Evolutionary conservation across 2,113 vertebrate genomes (phyloP).

Genomic region (Channa argus): DNA sequence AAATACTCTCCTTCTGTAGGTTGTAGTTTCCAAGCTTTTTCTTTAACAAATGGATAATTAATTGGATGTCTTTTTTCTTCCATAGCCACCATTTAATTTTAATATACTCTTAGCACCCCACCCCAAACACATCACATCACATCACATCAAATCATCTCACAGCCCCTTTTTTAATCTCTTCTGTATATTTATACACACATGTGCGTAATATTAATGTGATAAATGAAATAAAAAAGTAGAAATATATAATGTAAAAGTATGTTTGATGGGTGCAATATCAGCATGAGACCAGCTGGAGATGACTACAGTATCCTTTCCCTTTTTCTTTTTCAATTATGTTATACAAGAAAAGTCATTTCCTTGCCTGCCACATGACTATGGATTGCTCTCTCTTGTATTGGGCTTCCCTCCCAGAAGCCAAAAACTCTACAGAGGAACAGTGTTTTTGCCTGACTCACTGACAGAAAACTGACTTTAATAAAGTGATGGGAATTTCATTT

Average conservation of each 20-base stretch:
- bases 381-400: slow-evolving; percentile 42
- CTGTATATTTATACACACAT: slow-evolving; percentile 34
- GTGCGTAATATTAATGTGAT: slow-evolving; percentile 67
- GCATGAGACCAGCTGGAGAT: slow-evolving; percentile 52
- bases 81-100: not conserved
- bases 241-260: slow-evolving; percentile 32
- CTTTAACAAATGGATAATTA: not conserved
- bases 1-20: not conserved
- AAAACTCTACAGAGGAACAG: slow-evolving; percentile 22
- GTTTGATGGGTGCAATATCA: slow-evolving; percentile 70
- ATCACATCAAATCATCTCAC: slow-evolving; percentile 62
- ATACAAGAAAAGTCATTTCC: slow-evolving; percentile 59
- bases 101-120: slow-evolving; percentile 11
- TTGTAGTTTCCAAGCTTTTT: not conserved
- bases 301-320: slow-evolving; percentile 48
- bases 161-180: slow-evolving; percentile 16
- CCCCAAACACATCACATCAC: slow-evolving; percentile 37
- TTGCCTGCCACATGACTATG: slow-evolving; percentile 55
- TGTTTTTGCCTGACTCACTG: slow-evolving; percentile 42
- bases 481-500: slow-evolving; percentile 57
- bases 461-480: slow-evolving; percentile 61
- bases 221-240: slow-evolving; percentile 54
- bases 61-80: slow-evolving; percentile 4
- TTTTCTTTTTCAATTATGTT: slow-evolving; percentile 67
- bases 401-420: slow-evolving; percentile 38